phyloP scores from a whole-genome alignment of 2,888 invertebrate species.

The Celastrina argiolus region DNA sequence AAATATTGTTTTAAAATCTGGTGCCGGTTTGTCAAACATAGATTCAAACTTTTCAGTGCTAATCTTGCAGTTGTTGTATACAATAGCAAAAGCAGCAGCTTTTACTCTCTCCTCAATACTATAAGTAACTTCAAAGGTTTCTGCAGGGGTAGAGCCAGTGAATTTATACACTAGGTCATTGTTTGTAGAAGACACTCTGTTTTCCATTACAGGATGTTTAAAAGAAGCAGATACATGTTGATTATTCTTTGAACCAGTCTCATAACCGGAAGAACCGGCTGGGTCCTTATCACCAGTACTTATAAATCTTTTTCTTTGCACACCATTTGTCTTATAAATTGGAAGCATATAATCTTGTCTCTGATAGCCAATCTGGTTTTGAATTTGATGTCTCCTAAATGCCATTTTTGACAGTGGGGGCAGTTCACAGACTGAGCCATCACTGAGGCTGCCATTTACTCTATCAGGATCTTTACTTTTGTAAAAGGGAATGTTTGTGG shows the following conservation, averaged over 20 bases:
- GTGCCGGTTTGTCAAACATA: slow-evolving; percentile 65
- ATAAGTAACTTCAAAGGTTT: slow-evolving; percentile 60
- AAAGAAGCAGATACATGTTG: slow-evolving; percentile 44
- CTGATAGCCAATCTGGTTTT: slow-evolving; percentile 42
- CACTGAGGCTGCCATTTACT: slow-evolving; percentile 60
- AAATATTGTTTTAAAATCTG: slow-evolving; percentile 71
- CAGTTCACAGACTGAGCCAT: slow-evolving; percentile 60
- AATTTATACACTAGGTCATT: slow-evolving; percentile 61
- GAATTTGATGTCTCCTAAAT: slow-evolving; percentile 49
- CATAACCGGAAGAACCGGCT: slow-evolving; percentile 58
- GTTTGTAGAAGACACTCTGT: slow-evolving; percentile 66
- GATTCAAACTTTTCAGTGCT: slow-evolving; percentile 62
- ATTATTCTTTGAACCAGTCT: slow-evolving; percentile 53
- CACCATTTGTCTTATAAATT: slow-evolving; percentile 43
- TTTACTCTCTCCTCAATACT: slow-evolving; percentile 61
- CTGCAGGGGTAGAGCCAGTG: slow-evolving; percentile 50
- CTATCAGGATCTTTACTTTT: slow-evolving; percentile 46
- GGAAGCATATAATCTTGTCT: slow-evolving; percentile 45
- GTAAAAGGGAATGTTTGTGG: slow-evolving; percentile 43
- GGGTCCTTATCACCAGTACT: slow-evolving; percentile 59
- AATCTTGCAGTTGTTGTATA: slow-evolving; percentile 67
- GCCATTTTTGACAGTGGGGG: slow-evolving; percentile 49
- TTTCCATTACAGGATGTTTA: slow-evolving; percentile 66
- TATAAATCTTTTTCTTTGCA: slow-evolving; percentile 50
- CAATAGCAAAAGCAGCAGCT: slow-evolving; percentile 66